Evolutionary conservation across 2,888 invertebrate genomes (phyloP).

Genomic region (Sericinus montela): DNA sequence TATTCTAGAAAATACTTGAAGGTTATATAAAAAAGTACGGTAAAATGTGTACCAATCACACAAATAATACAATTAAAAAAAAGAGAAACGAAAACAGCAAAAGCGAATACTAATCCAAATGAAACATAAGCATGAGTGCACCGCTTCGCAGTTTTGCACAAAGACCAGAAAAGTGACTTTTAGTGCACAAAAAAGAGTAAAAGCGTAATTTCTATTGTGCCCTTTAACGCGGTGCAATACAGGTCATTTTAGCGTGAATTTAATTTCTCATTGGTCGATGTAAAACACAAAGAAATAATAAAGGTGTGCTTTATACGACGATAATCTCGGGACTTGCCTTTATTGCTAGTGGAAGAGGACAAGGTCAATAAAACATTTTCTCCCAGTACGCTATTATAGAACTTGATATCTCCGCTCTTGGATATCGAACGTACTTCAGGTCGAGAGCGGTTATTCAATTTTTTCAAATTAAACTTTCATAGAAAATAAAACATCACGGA

Average conservation of each 20-base stretch:
- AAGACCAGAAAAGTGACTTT: constrained; percentile 20
- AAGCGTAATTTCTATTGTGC: constrained; percentile 7
- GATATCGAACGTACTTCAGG: constrained; percentile 35
- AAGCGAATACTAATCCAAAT: constrained; percentile 3
- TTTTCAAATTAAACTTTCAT: constrained; percentile 47
- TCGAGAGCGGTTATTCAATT: constrained; percentile 34
- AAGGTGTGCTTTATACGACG: constrained; percentile 21
- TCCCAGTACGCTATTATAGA: constrained; percentile 41
- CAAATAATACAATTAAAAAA: too few relatives aligned
- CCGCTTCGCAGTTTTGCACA: constrained; percentile 7
- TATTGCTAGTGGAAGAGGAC: constrained; percentile 12
- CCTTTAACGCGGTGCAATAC: constrained; percentile 4
- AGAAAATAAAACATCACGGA: too few relatives aligned
- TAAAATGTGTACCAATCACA: too few relatives aligned
- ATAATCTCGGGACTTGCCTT: constrained; percentile 21
- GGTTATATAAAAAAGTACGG: too few relatives aligned
- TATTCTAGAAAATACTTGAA: too few relatives aligned
- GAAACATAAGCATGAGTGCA: constrained; percentile 3
- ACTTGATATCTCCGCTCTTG: constrained; percentile 44
- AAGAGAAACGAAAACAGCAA: not conserved
- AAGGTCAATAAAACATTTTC: constrained; percentile 18
- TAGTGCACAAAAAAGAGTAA: constrained; percentile 9
- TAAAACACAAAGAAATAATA: constrained; percentile 18
- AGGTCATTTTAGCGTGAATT: not conserved
- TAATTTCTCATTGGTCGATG: constrained; percentile 3